These are phyloP conservation scores for Mycteria americana DNA, from an alignment of 2,797 vertebrate species.

Conservation along the genomic window DNA sequence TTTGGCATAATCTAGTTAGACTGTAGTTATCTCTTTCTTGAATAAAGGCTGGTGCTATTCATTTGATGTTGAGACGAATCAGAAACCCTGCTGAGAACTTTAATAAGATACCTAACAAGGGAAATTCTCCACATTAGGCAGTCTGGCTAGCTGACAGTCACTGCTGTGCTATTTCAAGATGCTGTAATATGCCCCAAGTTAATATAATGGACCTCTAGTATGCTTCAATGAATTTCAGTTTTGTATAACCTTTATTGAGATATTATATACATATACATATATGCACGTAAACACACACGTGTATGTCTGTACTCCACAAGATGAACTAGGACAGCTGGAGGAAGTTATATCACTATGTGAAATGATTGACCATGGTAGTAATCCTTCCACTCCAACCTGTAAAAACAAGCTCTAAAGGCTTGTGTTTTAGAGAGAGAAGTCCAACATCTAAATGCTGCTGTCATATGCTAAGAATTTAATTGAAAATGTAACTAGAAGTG, in stretches of 20 bases:
- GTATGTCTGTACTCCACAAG: not conserved
- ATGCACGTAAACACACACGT: not conserved
- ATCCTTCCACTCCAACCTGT: not conserved
- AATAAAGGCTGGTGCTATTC: constrained; percentile 40
- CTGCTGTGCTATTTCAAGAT: constrained; percentile 44
- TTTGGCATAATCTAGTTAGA: constrained; percentile 30
- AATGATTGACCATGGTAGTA: not conserved
- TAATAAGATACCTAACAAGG: constrained; percentile 63
- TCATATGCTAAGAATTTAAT: not conserved
- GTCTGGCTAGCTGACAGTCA: constrained; percentile 48
- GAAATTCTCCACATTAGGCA: constrained; percentile 49
- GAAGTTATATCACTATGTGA: not conserved
- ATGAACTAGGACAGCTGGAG: not conserved
- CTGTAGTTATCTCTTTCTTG: constrained; percentile 14
- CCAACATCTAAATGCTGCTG: not conserved
- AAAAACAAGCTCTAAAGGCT: not conserved
- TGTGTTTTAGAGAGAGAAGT: not conserved
- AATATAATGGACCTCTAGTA: not conserved
- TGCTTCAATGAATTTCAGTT: not conserved
- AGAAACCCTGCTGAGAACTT: constrained; percentile 52
- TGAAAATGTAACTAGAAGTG: not conserved
- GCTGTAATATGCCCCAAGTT: constrained; percentile 18
- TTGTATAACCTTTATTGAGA: not conserved
- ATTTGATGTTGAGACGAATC: constrained; percentile 34
- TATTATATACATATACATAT: not conserved